Evolutionary conservation across 35 echinoderm and acorn worm genomes (phyloP), one percentile per base, ranked within the genome.

Genomic region (Acanthaster planci): DNA sequence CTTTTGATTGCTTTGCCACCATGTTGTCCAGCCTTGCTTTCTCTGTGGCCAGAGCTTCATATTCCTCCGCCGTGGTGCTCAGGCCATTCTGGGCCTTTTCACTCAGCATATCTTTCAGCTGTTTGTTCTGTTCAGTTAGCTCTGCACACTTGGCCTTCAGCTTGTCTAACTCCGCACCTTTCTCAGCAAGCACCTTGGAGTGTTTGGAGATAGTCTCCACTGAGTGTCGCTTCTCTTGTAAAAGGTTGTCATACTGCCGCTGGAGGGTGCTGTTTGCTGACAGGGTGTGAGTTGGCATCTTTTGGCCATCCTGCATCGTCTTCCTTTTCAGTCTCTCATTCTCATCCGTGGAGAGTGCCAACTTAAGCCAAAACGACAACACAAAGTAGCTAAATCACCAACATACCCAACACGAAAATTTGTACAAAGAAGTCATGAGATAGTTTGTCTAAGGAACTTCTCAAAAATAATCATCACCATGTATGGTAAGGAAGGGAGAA

Each of bases 1-100:
- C 89, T 77, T 94, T 95, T 19, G 89, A 95, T 44, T 95, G 93
- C 51, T 95, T 95, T 30, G 42, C 72, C 4, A 91, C 68, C 80
- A 84, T 84, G 34, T 37, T 87, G 68, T 95, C 84, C 18, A 91
- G 59, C 12, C 89, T 64, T 9, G 18, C 32, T 18, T 87, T 88
- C 68, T 92, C 90, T 8, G 72, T 87, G 27, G 32, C 31, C 34
- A 91, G 23, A 10, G 60, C 84, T 21, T 92, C 85, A 36, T 10
- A 80, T 39, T 91, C 76, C 76, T 91, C 83, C 39, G 52, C 79
- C 19, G 39, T 60, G 0, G 39, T 57, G 29, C 23, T n/a, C 18
- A 32, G 16, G 0, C 80, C 77, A 19, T 81, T 67, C 30, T 83
- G 59, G 9, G 42, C 38, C 9, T 87, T 5, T 19, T 90, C 78